Conservation (phyloP, 2,113 vertebrate genomes). For the Prinia subflava region DNA sequence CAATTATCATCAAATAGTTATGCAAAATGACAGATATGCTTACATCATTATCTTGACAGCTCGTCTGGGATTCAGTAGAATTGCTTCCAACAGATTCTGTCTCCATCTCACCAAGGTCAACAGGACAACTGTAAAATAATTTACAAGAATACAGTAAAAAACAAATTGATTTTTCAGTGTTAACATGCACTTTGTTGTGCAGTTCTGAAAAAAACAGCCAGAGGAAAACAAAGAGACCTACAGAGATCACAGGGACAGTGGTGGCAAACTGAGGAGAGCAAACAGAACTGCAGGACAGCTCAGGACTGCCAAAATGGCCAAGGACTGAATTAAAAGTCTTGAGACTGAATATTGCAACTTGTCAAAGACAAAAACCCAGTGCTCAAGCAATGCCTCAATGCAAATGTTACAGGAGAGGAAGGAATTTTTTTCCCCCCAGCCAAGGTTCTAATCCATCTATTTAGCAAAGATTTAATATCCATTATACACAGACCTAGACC, state of each 20-base stretch:
- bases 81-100: constrained; percentile 78
- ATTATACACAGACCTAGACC: not conserved
- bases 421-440: not conserved
- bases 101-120: constrained; percentile 88
- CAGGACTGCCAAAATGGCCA: not conserved
- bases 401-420: not conserved
- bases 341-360: not conserved
- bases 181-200: not conserved
- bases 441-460: not conserved
- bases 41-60: constrained; percentile 66
- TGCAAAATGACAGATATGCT: not conserved
- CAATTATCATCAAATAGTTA: not conserved
- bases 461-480: not conserved
- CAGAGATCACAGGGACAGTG: not conserved
- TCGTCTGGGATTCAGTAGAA: constrained; percentile 64
- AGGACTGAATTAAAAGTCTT: not conserved
- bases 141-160: not conserved
- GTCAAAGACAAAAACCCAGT: not conserved
- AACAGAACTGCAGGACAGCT: not conserved
- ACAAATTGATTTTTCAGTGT: not conserved
- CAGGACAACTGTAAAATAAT: constrained; percentile 72
- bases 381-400: not conserved
- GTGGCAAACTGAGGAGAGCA: not conserved
- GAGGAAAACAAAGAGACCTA: not conserved
- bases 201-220: not conserved